Base-by-base conservation (phyloP, 2,113 vertebrate species). In the Phylloscopus trochiloides region DNA sequence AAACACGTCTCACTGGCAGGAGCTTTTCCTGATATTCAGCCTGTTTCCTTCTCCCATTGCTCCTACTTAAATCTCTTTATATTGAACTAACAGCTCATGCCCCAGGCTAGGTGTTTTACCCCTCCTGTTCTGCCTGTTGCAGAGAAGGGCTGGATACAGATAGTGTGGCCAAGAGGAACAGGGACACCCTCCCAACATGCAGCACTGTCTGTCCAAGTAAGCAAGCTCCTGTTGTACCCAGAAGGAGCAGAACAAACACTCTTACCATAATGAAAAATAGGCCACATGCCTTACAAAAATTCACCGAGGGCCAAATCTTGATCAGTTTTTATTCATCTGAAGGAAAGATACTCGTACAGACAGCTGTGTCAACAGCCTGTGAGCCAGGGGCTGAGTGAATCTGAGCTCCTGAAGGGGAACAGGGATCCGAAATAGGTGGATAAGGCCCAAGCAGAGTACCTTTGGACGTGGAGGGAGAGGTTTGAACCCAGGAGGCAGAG, bases 11-110 rank as follows among this genome's bases (percentile, higher is more conserved):
- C 95, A 87, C 95, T 96, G 93, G 96, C 96, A 96, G 95, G 94
- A 95, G 91, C 96, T 94, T 97, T 97, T 97, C 96, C 96, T 97
- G 96, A 96, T 96, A 96, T 96, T 97, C 96, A 96, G 94, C 95
- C 91, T 71, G 89, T 81, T 97, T 97, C 96, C 96, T 96, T 96
- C 95, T 96, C 94, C 91, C 94, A 94, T 91, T 89, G 94, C 96
- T 96, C 89, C 86, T 72, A 34, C 96, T 92, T 87, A 95, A 95
- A 86, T 94, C 92, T 92, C 93, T 92, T 94, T 91, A 95, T 95
- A 94, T 89, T 96, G 93, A 92, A 87, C 86, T 78, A 94, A 86
- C 72, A 81, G 72, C 93, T 87, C 31, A 17, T 0, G 52, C 94
- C 73, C 75, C 7, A 3, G 90, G 92, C 78, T 88, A 92, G 92